phyloP scores from a whole-genome alignment of 1,140 invertebrate species.

The Formica exsecta region DNA sequence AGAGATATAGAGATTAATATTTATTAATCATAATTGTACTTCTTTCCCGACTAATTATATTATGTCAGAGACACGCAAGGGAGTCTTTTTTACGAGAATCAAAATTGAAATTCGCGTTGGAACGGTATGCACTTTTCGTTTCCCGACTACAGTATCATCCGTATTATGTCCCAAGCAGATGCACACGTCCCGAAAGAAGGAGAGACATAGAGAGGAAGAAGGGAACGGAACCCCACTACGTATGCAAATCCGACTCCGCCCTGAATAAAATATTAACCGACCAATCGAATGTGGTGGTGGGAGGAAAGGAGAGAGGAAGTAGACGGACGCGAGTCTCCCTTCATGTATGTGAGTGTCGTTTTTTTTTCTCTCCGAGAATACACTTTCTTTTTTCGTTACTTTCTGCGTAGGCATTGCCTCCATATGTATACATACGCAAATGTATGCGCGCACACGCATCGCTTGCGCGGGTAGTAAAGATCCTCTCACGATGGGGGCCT shows the following conservation, averaged over 20 bases:
- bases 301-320: conserved; percentile 56
- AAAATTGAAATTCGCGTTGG: conserved; percentile 29
- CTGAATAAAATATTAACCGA: conserved; percentile 82
- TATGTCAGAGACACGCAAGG: background rate
- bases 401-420: conserved; percentile 38
- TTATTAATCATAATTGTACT: conserved; percentile 15
- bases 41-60: background rate
- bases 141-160: conserved; percentile 65
- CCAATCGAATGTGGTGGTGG: conserved; percentile 69
- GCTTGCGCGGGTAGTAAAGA: conserved; percentile 47
- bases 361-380: conserved; percentile 31
- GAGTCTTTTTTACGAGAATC: background rate
- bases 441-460: conserved; percentile 54
- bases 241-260: conserved; percentile 81
- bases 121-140: conserved; percentile 50
- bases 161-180: conserved; percentile 74
- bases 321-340: conserved; percentile 70
- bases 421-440: conserved; percentile 45
- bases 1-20: background rate
- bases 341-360: conserved; percentile 38
- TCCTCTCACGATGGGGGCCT: conserved; percentile 8
- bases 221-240: conserved; percentile 67
- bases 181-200: conserved; percentile 58
- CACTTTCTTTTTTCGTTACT: conserved; percentile 55
- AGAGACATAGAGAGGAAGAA: conserved; percentile 23